A percentile compares a stretch with the other conserved stretches of the same genome.
Evolutionary conservation across 2,797 vertebrate genomes (phyloP).

Genomic region (Hapalemur alaotrensis): DNA sequence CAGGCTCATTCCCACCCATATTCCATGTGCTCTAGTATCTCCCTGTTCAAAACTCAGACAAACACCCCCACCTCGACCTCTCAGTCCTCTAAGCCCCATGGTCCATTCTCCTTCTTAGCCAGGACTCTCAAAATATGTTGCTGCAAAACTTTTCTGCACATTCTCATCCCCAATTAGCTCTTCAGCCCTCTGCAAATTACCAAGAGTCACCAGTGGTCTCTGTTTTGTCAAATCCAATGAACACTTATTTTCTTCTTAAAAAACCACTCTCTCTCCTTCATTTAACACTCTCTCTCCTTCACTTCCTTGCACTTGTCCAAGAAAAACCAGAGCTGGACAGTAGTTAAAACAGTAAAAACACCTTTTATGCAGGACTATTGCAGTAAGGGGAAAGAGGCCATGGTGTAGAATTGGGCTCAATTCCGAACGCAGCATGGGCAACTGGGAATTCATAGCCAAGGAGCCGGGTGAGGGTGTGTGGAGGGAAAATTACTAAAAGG

Average conservation of each 20-base stretch:
- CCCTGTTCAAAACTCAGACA: background rate
- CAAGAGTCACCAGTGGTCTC: background rate
- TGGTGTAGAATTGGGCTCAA: background rate
- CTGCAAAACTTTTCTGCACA: background rate
- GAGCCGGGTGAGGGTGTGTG: background rate
- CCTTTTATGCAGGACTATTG: background rate
- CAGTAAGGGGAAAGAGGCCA: background rate
- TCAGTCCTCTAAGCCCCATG: background rate
- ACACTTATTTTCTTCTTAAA: background rate
- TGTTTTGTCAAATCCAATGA: background rate
- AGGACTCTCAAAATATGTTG: background rate
- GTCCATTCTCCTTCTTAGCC: background rate
- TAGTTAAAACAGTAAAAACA: background rate
- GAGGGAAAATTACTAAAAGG: background rate
- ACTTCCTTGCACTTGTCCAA: background rate
- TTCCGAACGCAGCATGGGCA: background rate
- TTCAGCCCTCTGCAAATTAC: background rate
- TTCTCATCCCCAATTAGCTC: background rate
- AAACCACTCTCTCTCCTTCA: background rate
- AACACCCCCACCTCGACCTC: background rate
- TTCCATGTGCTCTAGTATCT: background rate
- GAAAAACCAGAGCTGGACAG: background rate
- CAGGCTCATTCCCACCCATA: background rate
- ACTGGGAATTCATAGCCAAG: background rate
- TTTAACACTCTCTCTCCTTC: background rate